phyloP scores from a whole-genome alignment of 2,797 vertebrate species.

The Ctenopoma multispine region DNA sequence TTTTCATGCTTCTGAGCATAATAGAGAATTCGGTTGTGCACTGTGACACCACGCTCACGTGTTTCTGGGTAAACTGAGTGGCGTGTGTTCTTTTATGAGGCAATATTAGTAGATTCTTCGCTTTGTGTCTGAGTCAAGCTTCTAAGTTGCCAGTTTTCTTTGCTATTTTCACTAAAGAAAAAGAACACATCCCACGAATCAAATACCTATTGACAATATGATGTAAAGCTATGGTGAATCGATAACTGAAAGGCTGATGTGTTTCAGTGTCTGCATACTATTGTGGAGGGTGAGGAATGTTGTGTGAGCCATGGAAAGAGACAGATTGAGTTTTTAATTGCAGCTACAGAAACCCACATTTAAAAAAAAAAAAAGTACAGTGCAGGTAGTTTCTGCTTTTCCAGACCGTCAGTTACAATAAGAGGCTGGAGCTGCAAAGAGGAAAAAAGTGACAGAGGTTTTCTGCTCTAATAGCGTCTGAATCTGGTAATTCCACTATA shows the following conservation, averaged over 20 bases:
- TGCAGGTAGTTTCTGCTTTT: constrained; percentile 42
- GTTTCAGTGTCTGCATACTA: neutral
- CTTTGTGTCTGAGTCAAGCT: neutral
- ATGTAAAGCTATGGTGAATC: constrained; percentile 24
- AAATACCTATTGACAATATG: neutral
- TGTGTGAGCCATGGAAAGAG: neutral
- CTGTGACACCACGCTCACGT: constrained; percentile 8
- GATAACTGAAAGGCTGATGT: constrained; percentile 15
- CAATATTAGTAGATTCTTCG: neutral
- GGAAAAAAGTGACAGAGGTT: constrained; percentile 59
- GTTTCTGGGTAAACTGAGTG: neutral
- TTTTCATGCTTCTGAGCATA: constrained; percentile 38
- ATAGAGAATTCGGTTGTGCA: constrained; percentile 34
- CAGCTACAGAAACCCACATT: constrained; percentile 29
- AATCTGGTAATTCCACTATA: constrained; percentile 41
- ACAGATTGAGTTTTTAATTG: constrained; percentile 53
- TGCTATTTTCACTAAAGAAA: neutral
- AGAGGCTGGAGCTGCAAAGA: constrained; percentile 39
- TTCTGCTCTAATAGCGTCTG: constrained; percentile 51
- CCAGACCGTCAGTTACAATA: constrained; percentile 57
- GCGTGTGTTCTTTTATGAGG: constrained; percentile 10
- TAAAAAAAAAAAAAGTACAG: neutral
- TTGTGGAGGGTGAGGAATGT: neutral
- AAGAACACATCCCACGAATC: neutral
- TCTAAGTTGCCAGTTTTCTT: neutral